Evolutionary conservation across 30 jellyfish, hydroid and myxozoan genomes (phyloP).

Genomic region (Hydractinia echinata): DNA sequence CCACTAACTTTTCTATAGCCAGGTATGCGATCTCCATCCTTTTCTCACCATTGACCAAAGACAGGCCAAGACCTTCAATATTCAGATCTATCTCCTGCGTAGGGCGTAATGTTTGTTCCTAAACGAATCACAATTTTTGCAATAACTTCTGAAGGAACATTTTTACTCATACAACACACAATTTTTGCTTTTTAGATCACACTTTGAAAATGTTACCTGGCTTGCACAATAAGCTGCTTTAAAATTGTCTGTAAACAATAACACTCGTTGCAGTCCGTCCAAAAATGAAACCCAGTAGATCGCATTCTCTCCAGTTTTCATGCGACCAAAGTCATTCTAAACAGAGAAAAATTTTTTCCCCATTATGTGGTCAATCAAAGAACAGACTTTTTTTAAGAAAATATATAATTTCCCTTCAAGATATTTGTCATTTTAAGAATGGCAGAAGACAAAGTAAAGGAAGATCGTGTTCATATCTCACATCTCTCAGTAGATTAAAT

Average conservation of each 20-base stretch:
- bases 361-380: too few relatives aligned
- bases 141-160: too few relatives aligned
- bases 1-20: conserved; percentile 76
- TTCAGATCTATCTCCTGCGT: conserved; percentile 70
- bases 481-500: not conserved
- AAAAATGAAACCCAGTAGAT: conserved; percentile 94
- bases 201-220: conserved; percentile 45
- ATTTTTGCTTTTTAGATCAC: too few relatives aligned
- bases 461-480: too few relatives aligned
- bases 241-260: conserved; percentile 91
- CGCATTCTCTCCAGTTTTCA: conserved; percentile 57
- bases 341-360: too few relatives aligned
- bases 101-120: conserved; percentile 97
- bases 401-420: too few relatives aligned
- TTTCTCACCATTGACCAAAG: conserved; percentile 80
- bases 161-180: too few relatives aligned
- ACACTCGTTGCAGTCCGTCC: conserved; percentile 95
- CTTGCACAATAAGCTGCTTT: conserved; percentile 90
- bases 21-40: conserved; percentile 81
- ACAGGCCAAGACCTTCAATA: conserved; percentile 79
- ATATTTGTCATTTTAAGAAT: too few relatives aligned
- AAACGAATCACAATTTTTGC: not conserved
- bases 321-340: conserved; percentile 93
- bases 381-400: too few relatives aligned
- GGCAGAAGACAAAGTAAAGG: too few relatives aligned